Percentiles rank a stretch among this genome's conserved stretches.
These are phyloP conservation scores for Tolypeutes matacus DNA, from an alignment of 2,797 vertebrate genomes.

Conservation along the genomic window DNA sequence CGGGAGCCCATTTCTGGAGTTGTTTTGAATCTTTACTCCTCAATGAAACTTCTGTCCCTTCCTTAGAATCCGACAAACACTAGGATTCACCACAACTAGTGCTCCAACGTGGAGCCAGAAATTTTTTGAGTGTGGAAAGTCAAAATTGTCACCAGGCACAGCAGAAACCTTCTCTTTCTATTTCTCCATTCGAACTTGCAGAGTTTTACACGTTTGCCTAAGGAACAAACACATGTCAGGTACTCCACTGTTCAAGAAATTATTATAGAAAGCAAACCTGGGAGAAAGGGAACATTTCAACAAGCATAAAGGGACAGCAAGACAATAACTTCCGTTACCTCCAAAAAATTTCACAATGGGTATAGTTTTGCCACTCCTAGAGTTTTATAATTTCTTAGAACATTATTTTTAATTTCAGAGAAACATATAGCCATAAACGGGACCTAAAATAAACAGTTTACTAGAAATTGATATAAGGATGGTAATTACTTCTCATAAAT, in stretches of 20 bases:
- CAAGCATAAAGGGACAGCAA: constrained; percentile 71
- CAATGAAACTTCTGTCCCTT: constrained; percentile 87
- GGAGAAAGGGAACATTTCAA: constrained; percentile 76
- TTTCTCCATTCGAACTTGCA: constrained; percentile 86
- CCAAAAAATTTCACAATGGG: constrained; percentile 31
- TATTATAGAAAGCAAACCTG: constrained; percentile 78
- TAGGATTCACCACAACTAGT: constrained; percentile 86
- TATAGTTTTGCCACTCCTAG: constrained; percentile 18
- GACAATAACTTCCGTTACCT: constrained; percentile 62
- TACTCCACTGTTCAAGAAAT: constrained; percentile 83
- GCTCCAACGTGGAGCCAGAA: constrained; percentile 86
- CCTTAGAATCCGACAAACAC: constrained; percentile 87
- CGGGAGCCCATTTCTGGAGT: constrained; percentile 87
- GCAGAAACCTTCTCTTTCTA: constrained; percentile 89
- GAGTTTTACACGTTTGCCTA: constrained; percentile 90
- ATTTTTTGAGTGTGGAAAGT: constrained; percentile 86
- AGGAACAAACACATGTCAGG: constrained; percentile 89
- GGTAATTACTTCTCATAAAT: background rate
- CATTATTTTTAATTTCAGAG: constrained; percentile 44
- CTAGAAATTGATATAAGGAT: background rate
- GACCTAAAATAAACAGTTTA: constrained; percentile 59
- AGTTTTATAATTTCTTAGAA: constrained; percentile 46
- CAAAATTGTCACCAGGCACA: constrained; percentile 88
- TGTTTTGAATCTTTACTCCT: constrained; percentile 87
- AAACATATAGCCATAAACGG: background rate